Evolutionary conservation across 2,888 invertebrate species (phyloP).

Genomic region (Melikaiella ostensackeni): DNA sequence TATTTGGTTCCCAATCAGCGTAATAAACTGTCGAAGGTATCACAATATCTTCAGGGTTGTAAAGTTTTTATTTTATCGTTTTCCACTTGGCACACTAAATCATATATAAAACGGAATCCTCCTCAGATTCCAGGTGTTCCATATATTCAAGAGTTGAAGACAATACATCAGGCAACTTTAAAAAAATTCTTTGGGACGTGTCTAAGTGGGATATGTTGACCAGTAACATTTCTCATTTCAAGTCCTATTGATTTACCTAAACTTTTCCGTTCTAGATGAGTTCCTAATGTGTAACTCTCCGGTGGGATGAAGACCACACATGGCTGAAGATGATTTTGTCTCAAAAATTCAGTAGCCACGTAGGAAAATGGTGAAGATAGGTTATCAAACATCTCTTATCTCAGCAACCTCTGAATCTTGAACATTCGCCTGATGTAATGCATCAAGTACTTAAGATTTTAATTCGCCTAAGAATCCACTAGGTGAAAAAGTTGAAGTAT

Average conservation of each 20-base stretch:
- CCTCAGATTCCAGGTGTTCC: conserved; percentile 15
- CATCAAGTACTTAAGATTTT: conserved; percentile 1
- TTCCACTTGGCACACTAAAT: conserved; percentile 46
- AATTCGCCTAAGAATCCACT: conserved; percentile 1
- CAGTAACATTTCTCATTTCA: conserved; percentile 27
- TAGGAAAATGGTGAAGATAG: conserved; percentile 17
- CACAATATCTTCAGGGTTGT: conserved; percentile 41
- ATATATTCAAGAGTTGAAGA: conserved; percentile 41
- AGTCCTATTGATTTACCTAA: too few species aligned
- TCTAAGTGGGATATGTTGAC: conserved; percentile 44
- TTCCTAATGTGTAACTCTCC: not conserved
- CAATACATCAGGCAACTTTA: conserved; percentile 42
- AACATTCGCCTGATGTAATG: not conserved
- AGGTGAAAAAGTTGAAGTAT: conserved; percentile 7
- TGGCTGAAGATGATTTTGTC: conserved; percentile 27
- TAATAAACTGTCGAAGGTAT: conserved; percentile 44
- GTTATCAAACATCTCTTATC: conserved; percentile 8
- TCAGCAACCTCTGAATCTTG: not conserved
- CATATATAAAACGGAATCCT: conserved; percentile 40
- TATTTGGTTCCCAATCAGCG: conserved; percentile 45
- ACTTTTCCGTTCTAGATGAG: too few species aligned
- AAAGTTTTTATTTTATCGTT: conserved; percentile 34
- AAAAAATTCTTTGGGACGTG: conserved; percentile 45
- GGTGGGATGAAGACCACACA: not conserved
- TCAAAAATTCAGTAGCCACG: conserved; percentile 17